Percentiles rank a stretch among this genome's conserved stretches.
These are phyloP conservation scores for Sparidentex hasta DNA, from an alignment of 2,797 vertebrate species.

Conservation along the genomic window DNA sequence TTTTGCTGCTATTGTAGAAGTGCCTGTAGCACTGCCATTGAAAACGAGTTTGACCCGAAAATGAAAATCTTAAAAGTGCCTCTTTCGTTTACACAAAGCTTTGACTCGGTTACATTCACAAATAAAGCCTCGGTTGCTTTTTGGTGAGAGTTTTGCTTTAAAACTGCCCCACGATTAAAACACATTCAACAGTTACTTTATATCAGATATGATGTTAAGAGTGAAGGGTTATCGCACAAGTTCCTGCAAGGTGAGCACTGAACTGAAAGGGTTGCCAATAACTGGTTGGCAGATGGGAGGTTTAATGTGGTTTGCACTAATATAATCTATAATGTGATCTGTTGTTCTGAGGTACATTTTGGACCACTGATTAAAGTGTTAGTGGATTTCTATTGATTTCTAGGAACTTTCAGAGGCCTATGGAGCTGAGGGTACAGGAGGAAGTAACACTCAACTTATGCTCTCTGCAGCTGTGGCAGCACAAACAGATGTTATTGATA, in stretches of 20 bases:
- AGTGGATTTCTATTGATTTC: conserved; percentile 3
- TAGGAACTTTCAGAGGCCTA: conserved; percentile 80
- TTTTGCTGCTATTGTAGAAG: no score
- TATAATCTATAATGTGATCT: not conserved
- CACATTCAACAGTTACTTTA: not conserved
- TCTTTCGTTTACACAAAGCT: no score
- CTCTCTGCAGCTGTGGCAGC: conserved; percentile 76
- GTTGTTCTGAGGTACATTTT: not conserved
- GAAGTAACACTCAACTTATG: conserved; percentile 60
- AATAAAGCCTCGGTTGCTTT: no score
- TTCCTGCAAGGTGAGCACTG: not conserved
- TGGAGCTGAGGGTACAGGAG: conserved; percentile 61
- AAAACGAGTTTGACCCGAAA: no score
- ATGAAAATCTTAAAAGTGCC: no score
- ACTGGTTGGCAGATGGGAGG: not conserved
- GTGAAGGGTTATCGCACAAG: no score
- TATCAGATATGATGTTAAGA: not conserved
- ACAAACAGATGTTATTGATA: conserved; percentile 50
- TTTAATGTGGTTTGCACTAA: not conserved
- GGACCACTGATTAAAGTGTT: not conserved
- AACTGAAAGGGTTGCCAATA: not conserved
- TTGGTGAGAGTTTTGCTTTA: no score
- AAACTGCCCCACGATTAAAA: no score
- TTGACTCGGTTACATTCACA: no score
- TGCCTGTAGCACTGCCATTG: no score